phyloP scores from a whole-genome alignment of 2,113 vertebrate species.

The Erinaceus europaeus region DNA sequence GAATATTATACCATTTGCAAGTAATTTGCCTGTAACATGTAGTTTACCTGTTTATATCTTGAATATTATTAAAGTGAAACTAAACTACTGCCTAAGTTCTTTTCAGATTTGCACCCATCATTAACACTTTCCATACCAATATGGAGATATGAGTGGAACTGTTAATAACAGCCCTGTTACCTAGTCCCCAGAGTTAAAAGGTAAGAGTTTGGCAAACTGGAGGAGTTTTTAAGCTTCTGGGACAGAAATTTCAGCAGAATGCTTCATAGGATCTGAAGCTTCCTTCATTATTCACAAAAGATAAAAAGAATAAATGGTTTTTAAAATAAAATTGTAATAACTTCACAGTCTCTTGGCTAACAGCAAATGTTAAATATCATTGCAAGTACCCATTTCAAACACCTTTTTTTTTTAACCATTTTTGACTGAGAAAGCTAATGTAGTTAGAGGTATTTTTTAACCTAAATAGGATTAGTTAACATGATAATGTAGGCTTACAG shows the following conservation, averaged over 20 bases:
- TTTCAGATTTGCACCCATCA: conserved; percentile 50
- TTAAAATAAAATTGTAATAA: background rate
- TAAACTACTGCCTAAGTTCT: conserved; percentile 74
- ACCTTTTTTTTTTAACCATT: conserved; percentile 20
- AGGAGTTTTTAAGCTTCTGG: background rate
- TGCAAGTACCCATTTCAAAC: conserved; percentile 18
- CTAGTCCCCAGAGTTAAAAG: background rate
- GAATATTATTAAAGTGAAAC: conserved; percentile 78
- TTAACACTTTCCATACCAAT: conserved; percentile 59
- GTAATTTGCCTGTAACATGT: conserved; percentile 25
- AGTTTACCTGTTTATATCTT: conserved; percentile 82
- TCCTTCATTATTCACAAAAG: conserved; percentile 3
- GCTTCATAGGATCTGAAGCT: background rate
- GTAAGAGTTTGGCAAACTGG: background rate
- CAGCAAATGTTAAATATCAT: too few relatives aligned
- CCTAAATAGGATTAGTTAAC: background rate
- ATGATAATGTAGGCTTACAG: background rate
- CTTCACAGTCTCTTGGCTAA: too few relatives aligned
- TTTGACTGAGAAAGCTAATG: background rate
- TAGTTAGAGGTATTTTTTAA: background rate
- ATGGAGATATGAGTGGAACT: fast-evolving
- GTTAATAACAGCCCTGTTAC: background rate
- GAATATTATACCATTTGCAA: background rate
- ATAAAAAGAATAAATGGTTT: background rate
- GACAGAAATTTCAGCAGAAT: background rate